phyloP scores from a whole-genome alignment of 2,888 invertebrate genomes.

The Phytoseiulus persimilis region DNA sequence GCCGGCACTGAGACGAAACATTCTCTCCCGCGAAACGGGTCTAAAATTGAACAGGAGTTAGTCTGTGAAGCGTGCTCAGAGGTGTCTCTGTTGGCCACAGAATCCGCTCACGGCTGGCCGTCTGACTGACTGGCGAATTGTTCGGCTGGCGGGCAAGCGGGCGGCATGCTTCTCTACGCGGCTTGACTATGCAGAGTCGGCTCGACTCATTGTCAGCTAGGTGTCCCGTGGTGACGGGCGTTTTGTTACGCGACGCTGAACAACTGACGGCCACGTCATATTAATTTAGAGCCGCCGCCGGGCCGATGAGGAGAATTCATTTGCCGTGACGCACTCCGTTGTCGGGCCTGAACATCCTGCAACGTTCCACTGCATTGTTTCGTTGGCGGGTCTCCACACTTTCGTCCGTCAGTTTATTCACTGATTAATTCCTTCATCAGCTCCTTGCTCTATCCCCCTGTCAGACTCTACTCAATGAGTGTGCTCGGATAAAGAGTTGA shows the following conservation, averaged over 20 bases:
- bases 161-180: neutral
- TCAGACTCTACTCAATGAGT: neutral
- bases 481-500: no score
- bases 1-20: no score
- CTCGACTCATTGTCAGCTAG: neutral
- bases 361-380: neutral
- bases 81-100: neutral
- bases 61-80: neutral
- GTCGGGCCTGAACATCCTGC: neutral
- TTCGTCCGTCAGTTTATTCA: neutral
- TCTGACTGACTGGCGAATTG: neutral
- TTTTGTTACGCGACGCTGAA: constrained; percentile 5
- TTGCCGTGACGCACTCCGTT: neutral
- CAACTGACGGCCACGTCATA: neutral
- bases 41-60: neutral
- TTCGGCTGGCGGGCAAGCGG: neutral
- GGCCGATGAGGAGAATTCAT: neutral
- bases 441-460: neutral
- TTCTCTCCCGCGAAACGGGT: neutral
- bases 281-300: neutral
- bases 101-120: neutral
- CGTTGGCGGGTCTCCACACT: neutral
- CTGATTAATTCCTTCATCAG: neutral
- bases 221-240: constrained; percentile 5
- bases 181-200: neutral